Base-by-base conservation (phyloP, 1,140 invertebrate species). In the Cydia amplana region DNA sequence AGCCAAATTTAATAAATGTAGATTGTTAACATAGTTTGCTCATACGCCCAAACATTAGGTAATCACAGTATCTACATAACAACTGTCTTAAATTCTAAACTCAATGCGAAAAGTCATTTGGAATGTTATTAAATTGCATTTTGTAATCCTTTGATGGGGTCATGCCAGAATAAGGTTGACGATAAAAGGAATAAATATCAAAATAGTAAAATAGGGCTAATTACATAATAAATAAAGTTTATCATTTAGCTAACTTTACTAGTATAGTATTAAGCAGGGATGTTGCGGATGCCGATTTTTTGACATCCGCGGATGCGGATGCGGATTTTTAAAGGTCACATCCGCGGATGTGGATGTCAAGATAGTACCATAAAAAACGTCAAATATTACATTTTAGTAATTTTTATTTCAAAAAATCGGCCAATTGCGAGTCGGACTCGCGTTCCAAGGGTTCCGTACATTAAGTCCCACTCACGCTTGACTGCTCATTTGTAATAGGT, bases 101-200 rank as follows among this genome's bases (percentile, higher is more conserved):
- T 70, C 36, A 70, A 70, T 67, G 28, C 28, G 23, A 67, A 65
- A 65, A 67, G 64, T 36, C 14, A 67, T 32, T 40, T 70, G 65
- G 65, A 70, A 70, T 70, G 65, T 70, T 70, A 36, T 70, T 36
- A 40, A 18, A 36, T 40, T 25, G 28, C 43, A 14, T 46, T 46
- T 46, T 46, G 43, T 16, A 46, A 46, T 14, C 0, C n/a, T 55
- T 55, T 0, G n/a, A 55, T 55, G n/a, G 7, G 6, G 0, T 18
- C n/a, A n/a, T 55, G 6, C 16, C 16, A 55, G 51, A 55, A 55
- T 55, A 55, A 18, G n/a, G n/a, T 55, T 18, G 16, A 18, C 6
- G n/a, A 18, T 55, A 18, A 55, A 16, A 46, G 43, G 43, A 55
- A 18, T 55, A 55, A 55, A 55, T 55, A 4, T 18, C 16, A 9